These are phyloP conservation scores for Clamator glandarius DNA, from an alignment of 2,797 vertebrate genomes.

Conservation along the genomic window DNA sequence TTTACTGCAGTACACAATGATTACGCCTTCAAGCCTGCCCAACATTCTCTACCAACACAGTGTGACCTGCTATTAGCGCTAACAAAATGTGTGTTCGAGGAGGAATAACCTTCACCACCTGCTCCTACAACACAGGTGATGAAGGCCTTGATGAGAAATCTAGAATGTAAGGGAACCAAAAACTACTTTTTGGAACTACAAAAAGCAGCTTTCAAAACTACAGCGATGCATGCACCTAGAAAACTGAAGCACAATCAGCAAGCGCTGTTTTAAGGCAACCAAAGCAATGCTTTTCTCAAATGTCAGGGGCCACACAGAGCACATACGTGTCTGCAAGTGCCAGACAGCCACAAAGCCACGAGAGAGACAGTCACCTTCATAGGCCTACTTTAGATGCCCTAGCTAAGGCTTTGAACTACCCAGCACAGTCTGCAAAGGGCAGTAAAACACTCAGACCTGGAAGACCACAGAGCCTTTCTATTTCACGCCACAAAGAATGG, in stretches of 20 bases:
- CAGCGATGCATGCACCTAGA: fast-evolving
- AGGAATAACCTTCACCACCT: not conserved
- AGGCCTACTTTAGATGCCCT: not conserved
- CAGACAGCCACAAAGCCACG: not conserved
- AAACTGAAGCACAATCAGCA: not conserved
- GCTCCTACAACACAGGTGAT: not conserved
- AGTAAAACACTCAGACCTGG: not conserved
- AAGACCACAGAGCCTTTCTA: not conserved
- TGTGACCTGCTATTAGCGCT: not conserved
- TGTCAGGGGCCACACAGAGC: not conserved
- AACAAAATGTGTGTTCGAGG: not conserved
- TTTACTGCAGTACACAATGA: not conserved
- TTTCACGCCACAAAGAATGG: not conserved
- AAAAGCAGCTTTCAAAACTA: not conserved
- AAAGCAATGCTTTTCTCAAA: not conserved
- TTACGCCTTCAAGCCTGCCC: not conserved
- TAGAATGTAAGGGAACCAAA: not conserved
- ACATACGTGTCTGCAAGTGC: not conserved
- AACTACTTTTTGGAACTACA: no score
- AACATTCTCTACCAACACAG: not conserved
- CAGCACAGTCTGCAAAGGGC: not conserved
- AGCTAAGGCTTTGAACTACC: not conserved
- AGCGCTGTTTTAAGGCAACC: not conserved
- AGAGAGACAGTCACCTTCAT: not conserved
- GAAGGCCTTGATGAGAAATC: not conserved